Base-by-base conservation (phyloP, 2,797 vertebrate genomes). In the Platyrinchus mystaceus region DNA sequence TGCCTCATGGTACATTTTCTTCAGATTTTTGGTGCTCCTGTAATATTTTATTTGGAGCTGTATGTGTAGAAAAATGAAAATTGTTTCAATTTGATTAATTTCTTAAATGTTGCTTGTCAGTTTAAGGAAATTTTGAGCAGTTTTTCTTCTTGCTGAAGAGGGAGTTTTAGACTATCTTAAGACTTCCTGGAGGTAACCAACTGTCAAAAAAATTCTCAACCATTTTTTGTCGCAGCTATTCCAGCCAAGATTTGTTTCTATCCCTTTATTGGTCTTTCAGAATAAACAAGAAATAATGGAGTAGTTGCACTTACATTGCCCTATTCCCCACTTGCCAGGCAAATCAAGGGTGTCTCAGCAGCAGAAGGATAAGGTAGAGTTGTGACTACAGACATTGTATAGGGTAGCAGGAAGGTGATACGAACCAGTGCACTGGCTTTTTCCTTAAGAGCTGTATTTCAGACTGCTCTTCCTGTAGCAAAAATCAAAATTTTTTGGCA, bases 201-300 rank as follows among this genome's bases (percentile, higher is more conserved):
- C 81, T 69, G 27, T 94, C 64, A 62, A 83, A 91, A 93, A 78
- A 60, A 53, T 59, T 68, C 87, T 71, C 50, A 58, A 36, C 39
- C 10, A 6, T 47, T 87, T 93, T 94, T 84, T 79, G 44, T 81
- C 36, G 10, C 23, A 23, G n/a, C 75, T 95, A 70, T 95, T 96
- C 59, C 62, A 76, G 79, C 82, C 83, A 92, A 94, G 82, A 66
- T 88, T 78, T 81, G 59, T 86, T 66, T 92, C 93, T 94, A 69
- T 95, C 66, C 28, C 41, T 84, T 90, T 91, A 88, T 87, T 80
- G 50, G 69, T 73, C 76, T 95, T 94, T 92, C 83, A 91, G 82
- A 96, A 87, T 90, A 94, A 94, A 89, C 49, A 91, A 82, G 80
- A 93, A 88, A 78, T 85, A 89, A 81, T 70, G 26, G 34, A 79